Percentiles rank a stretch among this genome's conserved stretches.
Conservation (phyloP, 2,888 invertebrate species). For the Erebia epiphron region DNA sequence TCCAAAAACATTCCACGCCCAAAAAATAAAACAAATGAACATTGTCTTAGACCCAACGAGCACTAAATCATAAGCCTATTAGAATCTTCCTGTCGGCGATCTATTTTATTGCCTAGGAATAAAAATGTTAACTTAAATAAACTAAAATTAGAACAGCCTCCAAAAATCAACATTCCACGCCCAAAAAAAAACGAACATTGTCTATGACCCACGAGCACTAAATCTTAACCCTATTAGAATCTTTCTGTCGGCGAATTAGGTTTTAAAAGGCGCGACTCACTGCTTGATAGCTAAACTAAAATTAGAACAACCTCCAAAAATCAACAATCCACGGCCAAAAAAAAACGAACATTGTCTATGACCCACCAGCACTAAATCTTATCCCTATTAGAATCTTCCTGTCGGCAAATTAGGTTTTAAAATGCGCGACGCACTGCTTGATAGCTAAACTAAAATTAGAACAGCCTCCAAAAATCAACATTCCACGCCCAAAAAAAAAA, state of each 20-base stretch:
- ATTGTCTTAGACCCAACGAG: no score
- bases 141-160: conserved; percentile 4
- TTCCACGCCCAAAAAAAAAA: conserved; percentile 23
- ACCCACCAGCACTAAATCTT: conserved; percentile 71
- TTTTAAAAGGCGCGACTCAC: no score
- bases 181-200: not conserved
- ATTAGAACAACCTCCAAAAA: not conserved
- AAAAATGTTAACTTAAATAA: not conserved
- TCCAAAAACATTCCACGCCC: no score
- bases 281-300: not conserved
- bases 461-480: not conserved
- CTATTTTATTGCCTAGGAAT: no score
- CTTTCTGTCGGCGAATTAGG: not conserved
- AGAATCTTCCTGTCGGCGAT: no score
- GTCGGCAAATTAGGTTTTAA: conserved; percentile 64
- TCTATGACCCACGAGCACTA: not conserved
- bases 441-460: not conserved
- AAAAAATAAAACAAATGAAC: no score
- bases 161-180: not conserved
- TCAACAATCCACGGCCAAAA: conserved; percentile 16
- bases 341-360: conserved; percentile 43
- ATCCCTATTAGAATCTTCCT: conserved; percentile 78
- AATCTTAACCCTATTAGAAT: not conserved
- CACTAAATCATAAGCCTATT: no score
- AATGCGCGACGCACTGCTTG: conserved; percentile 54